Evolutionary conservation across 2,113 vertebrate species (phyloP), one percentile per base, ranked within the genome.

Genomic region (Marcusenius ussheri): DNA sequence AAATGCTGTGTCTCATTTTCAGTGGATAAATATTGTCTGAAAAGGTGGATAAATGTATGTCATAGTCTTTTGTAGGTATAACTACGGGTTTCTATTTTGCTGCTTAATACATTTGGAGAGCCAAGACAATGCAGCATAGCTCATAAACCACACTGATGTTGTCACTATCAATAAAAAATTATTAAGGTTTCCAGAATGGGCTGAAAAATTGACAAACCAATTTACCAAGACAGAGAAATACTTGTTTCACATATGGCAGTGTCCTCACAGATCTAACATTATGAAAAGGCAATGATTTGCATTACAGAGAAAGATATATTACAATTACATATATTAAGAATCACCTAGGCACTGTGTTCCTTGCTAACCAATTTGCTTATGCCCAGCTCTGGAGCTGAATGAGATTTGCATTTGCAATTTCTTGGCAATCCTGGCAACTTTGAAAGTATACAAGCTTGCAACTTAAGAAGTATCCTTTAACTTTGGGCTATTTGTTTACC

Each of bases 201-300:
- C 62, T 89, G 87, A 45, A 85, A 90, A 93, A 91, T 91, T 85
- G 0, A 89, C 92, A 92, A 91, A 84, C 89, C 77, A 90, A 84
- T 93, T 83, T 92, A 90, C 62, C 91, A 91, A 93, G 91, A 93
- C 91, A 90, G 91, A 91, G 92, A 88, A 91, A 86, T 77, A 93
- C 58, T 66, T 27, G n/a, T 92, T 84, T 91, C 89, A 92, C 89
- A 90, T 90, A 90, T 92, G 90, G 90, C 90, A 49, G 58, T 87
- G 35, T 92, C 91, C 93, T 90, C 92, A 87, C 85, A 93, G 92
- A 93, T 92, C 89, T 51, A 87, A 90, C 21, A 80, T 50, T 91
- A 0, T 90, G n/a, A 15, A 49, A 62, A 88, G 88, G 46, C 39
- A 24, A 89, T 91, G 89, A 90, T 84, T 46, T 92, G 87, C 53